These are phyloP conservation scores for Ciconia maguari DNA, from an alignment of 2,113 vertebrate genomes.

Conservation along the genomic window DNA sequence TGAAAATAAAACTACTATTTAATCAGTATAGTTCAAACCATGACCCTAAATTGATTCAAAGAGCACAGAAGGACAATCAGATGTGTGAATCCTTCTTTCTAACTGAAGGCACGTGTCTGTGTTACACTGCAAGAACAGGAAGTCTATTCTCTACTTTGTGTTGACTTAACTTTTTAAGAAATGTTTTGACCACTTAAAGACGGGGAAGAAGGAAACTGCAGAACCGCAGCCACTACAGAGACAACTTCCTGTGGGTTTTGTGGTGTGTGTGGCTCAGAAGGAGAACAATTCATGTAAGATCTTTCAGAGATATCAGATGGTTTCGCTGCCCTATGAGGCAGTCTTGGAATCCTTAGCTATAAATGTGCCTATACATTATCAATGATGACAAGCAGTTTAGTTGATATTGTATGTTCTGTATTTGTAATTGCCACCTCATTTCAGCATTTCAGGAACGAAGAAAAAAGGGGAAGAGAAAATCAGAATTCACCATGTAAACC, in stretches of 20 bases:
- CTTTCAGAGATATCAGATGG: neutral
- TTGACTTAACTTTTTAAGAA: slow-evolving; percentile 58
- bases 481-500: neutral
- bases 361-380: neutral
- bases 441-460: neutral
- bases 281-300: neutral
- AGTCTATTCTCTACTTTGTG: neutral
- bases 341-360: neutral
- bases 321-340: neutral
- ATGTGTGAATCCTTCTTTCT: neutral
- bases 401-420: neutral
- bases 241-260: slow-evolving; percentile 77
- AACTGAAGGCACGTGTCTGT: neutral
- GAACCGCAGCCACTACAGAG: slow-evolving; percentile 68
- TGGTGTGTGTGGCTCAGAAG: slow-evolving; percentile 57
- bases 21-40: neutral
- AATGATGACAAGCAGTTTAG: neutral
- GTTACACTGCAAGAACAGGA: neutral
- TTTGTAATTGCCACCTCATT: neutral
- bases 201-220: slow-evolving; percentile 66
- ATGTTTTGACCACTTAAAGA: slow-evolving; percentile 36
- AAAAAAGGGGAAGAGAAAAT: neutral
- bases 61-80: neutral
- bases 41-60: neutral
- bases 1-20: slow-evolving; percentile 9